phyloP scores from a whole-genome alignment of 2,797 vertebrate species.

The Harpagifer antarcticus region DNA sequence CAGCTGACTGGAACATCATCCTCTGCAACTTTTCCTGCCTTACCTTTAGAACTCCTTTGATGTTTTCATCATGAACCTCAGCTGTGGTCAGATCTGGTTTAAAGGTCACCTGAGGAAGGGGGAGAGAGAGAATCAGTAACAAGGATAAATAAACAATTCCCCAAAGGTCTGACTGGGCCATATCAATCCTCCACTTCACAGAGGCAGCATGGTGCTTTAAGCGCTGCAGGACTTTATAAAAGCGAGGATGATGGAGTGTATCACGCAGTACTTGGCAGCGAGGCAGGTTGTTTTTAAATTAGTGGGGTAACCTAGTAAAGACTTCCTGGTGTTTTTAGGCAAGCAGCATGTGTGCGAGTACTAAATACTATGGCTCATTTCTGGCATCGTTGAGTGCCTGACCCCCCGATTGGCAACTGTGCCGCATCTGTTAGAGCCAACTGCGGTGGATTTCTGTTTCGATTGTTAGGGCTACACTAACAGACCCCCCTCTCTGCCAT shows the following conservation, averaged over 20 bases:
- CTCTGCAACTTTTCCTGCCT: constrained; percentile 37
- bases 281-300: not conserved
- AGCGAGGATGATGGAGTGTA: not conserved
- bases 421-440: constrained; percentile 41
- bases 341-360: constrained; percentile 12
- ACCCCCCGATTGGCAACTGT: constrained; percentile 19
- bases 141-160: constrained; percentile 62
- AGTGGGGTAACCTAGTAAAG: not conserved
- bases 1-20: not conserved
- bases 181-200: constrained; percentile 42
- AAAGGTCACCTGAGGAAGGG: constrained; percentile 85
- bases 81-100: constrained; percentile 85
- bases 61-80: constrained; percentile 88
- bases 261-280: not conserved
- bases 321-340: not conserved
- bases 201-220: not conserved
- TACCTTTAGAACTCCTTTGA: constrained; percentile 88
- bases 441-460: constrained; percentile 48
- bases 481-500: constrained; percentile 11
- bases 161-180: constrained; percentile 27
- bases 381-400: constrained; percentile 9
- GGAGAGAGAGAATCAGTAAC: constrained; percentile 51
- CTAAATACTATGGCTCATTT: constrained; percentile 24
- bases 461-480: constrained; percentile 17
- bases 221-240: constrained; percentile 37